Percentiles rank a stretch among this genome's conserved stretches.
Conservation (phyloP, 2,888 invertebrate genomes). For the Scaptomyza parva region DNA sequence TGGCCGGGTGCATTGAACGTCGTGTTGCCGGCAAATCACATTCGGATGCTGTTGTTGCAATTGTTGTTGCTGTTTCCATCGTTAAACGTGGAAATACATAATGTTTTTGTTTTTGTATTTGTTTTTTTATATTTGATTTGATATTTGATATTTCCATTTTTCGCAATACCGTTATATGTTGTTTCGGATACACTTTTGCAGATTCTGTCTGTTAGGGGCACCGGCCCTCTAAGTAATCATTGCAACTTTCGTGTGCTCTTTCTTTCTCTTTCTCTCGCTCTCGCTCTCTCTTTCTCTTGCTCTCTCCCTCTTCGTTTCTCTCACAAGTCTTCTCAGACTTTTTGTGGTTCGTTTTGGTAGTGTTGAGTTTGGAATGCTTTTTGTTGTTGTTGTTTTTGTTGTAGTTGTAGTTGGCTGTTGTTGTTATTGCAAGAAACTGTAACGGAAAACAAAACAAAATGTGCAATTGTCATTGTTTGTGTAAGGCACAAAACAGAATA, state of each 20-base stretch:
- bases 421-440: conserved; percentile 50
- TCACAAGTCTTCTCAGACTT: conserved; percentile 9
- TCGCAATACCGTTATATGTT: conserved; percentile 8
- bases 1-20: background rate
- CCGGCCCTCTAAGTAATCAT: conserved; percentile 67
- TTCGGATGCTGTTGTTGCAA: background rate
- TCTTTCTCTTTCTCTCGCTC: conserved; percentile 11
- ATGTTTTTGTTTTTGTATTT: too few relatives aligned
- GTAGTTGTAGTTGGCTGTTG: conserved; percentile 20
- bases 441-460: conserved; percentile 46
- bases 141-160: conserved; percentile 20
- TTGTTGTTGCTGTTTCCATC: background rate
- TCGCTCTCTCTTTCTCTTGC: conserved; percentile 5
- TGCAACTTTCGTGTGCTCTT: conserved; percentile 22
- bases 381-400: conserved; percentile 32
- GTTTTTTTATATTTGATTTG: too few relatives aligned
- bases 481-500: background rate
- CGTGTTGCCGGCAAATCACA: background rate
- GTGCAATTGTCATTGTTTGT: conserved; percentile 45
- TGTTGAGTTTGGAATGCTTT: conserved; percentile 54
- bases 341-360: conserved; percentile 28
- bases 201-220: conserved; percentile 25
- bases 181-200: conserved; percentile 11
- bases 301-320: conserved; percentile 3
- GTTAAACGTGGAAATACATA: background rate